Percentiles rank a stretch among this genome's conserved stretches.
phyloP scores from a whole-genome alignment of 2,888 invertebrate species.

The Trisateles emortualis region DNA sequence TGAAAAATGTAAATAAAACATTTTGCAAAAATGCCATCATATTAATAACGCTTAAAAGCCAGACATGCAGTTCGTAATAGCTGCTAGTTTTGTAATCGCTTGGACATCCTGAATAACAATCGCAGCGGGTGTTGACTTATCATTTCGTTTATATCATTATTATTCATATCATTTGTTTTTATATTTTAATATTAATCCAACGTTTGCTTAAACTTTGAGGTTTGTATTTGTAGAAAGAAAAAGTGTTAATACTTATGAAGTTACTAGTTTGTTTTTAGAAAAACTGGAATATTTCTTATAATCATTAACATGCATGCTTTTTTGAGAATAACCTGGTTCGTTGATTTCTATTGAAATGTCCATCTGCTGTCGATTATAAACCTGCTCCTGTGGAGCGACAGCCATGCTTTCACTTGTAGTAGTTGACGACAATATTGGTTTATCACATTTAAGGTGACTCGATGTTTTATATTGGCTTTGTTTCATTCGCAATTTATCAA shows the following conservation, averaged over 20 bases:
- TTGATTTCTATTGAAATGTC: neutral
- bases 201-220: neutral
- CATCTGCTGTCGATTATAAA: conserved; percentile 1
- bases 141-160: no score
- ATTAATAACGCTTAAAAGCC: neutral
- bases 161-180: neutral
- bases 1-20: no score
- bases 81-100: neutral
- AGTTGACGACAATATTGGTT: neutral
- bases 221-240: neutral
- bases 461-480: no score
- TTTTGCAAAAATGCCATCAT: neutral
- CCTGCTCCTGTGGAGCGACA: neutral
- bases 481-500: no score
- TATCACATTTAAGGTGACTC: no score
- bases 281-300: conserved; percentile 3
- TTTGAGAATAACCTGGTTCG: conserved; percentile 1
- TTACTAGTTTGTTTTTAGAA: neutral
- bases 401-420: neutral
- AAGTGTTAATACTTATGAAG: conserved; percentile 6
- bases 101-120: neutral
- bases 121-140: neutral
- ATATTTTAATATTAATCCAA: neutral
- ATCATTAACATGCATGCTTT: conserved; percentile 12
- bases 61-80: neutral